A percentile compares a stretch with the other conserved stretches of the same genome.
phyloP scores from a whole-genome alignment of 2,888 invertebrate genomes.

The Orthosia cruda region DNA sequence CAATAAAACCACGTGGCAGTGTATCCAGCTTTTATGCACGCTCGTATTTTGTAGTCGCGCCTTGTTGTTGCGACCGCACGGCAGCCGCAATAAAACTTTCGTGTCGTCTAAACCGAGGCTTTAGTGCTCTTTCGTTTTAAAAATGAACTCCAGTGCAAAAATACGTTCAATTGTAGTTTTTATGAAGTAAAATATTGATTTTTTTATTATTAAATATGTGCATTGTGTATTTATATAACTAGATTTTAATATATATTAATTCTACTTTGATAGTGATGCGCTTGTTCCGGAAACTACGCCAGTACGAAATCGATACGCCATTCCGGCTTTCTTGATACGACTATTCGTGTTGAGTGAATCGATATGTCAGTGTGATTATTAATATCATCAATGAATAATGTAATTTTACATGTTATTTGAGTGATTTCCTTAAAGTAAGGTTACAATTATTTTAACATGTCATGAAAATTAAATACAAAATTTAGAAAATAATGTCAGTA shows the following conservation, averaged over 20 bases:
- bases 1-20: too few species aligned
- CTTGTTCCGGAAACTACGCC: conserved; percentile 19
- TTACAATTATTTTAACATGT: conserved; percentile 1
- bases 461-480: conserved; percentile 10
- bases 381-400: conserved; percentile 28
- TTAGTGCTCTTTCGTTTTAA: too few species aligned
- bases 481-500: conserved; percentile 13
- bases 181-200: too few species aligned
- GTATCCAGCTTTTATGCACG: too few species aligned
- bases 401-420: conserved; percentile 11
- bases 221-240: conserved; percentile 43
- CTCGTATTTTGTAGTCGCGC: too few species aligned
- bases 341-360: conserved; percentile 25
- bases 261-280: conserved; percentile 17
- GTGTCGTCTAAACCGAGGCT: too few species aligned
- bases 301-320: conserved; percentile 43
- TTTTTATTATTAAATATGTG: background rate
- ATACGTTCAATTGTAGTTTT: too few species aligned
- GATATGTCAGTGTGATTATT: conserved; percentile 45
- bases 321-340: conserved; percentile 35
- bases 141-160: too few species aligned
- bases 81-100: too few species aligned
- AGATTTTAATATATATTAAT: conserved; percentile 4
- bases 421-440: background rate
- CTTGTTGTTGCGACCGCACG: too few species aligned